These are phyloP conservation scores for Hippolais icterina DNA, from an alignment of 2,113 vertebrate species.

Conservation along the genomic window DNA sequence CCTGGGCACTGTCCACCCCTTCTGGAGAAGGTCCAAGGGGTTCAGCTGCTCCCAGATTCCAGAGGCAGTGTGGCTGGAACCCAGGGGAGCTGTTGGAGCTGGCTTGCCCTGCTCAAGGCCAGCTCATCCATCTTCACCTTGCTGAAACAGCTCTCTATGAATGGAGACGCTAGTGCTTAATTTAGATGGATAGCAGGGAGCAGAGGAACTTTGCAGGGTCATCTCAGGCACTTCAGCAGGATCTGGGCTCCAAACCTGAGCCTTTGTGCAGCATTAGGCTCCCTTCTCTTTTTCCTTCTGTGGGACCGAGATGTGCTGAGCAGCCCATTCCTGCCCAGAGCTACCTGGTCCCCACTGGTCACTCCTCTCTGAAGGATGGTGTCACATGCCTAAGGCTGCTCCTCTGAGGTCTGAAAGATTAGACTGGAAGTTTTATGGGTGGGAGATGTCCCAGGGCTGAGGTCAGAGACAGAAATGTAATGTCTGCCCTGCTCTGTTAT, in stretches of 20 bases:
- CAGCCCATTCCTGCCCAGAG: neutral
- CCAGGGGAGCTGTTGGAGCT: neutral
- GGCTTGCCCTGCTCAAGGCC: neutral
- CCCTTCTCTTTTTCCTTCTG: neutral
- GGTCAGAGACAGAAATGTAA: constrained; percentile 64
- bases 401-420: constrained; percentile 49
- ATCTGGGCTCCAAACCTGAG: neutral
- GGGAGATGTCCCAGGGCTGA: constrained; percentile 49
- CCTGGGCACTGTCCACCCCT: neutral
- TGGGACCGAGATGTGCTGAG: neutral
- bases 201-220: neutral
- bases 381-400: constrained; percentile 25
- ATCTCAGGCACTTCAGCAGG: neutral
- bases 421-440: constrained; percentile 38
- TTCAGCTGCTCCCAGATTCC: neutral
- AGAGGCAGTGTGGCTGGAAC: neutral
- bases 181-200: neutral
- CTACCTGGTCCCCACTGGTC: neutral
- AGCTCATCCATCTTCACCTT: neutral
- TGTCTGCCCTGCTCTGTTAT: constrained; percentile 12
- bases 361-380: neutral
- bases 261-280: neutral
- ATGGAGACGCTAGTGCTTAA: neutral
- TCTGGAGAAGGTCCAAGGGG: neutral
- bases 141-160: neutral